Percentiles rank a stretch among this genome's conserved stretches.
phyloP scores from a whole-genome alignment of 30 jellyfish, hydroid and myxozoan genomes.

The Aurelia sp. region DNA sequence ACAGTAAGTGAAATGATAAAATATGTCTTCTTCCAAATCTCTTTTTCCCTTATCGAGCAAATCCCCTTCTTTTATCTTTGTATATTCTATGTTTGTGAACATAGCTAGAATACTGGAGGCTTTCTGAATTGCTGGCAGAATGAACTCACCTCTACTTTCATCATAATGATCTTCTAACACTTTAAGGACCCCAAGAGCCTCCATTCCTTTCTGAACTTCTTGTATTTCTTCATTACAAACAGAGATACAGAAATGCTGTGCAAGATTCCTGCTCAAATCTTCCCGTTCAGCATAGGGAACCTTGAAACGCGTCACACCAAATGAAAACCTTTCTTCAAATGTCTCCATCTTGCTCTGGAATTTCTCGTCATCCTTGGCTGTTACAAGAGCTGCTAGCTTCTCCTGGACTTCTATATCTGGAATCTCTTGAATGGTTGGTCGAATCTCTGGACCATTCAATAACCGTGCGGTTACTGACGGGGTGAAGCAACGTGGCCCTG shows the following conservation, averaged over 20 bases:
- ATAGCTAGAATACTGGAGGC: slow-evolving; percentile 8
- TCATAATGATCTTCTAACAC: background rate
- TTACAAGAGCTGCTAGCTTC: slow-evolving; percentile 2
- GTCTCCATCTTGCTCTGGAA: slow-evolving; percentile 11
- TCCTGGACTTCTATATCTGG: background rate
- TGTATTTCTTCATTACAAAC: background rate
- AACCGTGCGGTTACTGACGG: no score
- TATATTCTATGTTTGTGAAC: background rate
- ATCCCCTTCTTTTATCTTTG: background rate
- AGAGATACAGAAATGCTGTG: slow-evolving; percentile 13
- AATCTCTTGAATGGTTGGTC: slow-evolving; percentile 5
- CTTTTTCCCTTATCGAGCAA: background rate
- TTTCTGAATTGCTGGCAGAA: background rate
- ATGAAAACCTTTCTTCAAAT: background rate
- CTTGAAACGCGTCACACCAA: slow-evolving; percentile 19
- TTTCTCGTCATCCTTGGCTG: background rate
- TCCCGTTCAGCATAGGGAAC: slow-evolving; percentile 1
- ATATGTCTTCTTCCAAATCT: slow-evolving; percentile 11
- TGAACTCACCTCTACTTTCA: slow-evolving; percentile 1
- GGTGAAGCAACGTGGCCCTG: no score
- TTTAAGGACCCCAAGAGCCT: slow-evolving; percentile 6
- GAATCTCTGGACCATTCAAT: background rate
- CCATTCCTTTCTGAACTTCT: slow-evolving; percentile 5
- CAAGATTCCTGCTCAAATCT: background rate
- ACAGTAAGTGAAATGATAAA: slow-evolving; percentile 17